Evolutionary conservation across 2,888 invertebrate genomes (phyloP), one percentile per base, ranked within the genome.

Genomic region (Pammene fasciana): DNA sequence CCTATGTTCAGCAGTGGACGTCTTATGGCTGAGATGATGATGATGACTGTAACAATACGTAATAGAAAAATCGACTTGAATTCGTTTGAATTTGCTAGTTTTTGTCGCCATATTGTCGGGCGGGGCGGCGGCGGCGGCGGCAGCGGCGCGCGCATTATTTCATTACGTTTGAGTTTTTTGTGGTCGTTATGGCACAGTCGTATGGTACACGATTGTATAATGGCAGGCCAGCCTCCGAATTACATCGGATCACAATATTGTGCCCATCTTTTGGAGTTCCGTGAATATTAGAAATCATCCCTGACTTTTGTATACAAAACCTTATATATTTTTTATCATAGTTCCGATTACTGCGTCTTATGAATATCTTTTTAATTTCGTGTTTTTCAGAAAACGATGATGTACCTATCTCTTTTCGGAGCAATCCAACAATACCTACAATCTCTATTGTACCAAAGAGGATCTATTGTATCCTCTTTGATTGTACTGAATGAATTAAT

Each of bases 241-340:
- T 67, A 67, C 67, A 61, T 34, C n/a, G 60, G 45, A 52, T 61
- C 59, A 52, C 50, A 52, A 52, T 52, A 52, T 62, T 61, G 50
- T 52, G 41, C 50, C 38, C 52, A 41, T 41, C 26, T n/a, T 62
- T 48, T 52, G n/a, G 62, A 10, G 41, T 62, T 62, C 50, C 41
- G 41, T 52, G 14, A n/a, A 0, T 48, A 16, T 48, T 14, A 10
- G 48, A 18, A 11, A 9, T 46, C 7, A 8, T 46, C 14, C 46
- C 38, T 38, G 14, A 14, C 5, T 50, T 18, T 50, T 26, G 50
- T 10, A 11, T 5, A 26, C 9, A 1, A 38, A 38, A 38, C 38
- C 38, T 9, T 6, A 38, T 38, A 38, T 7, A 9, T 9, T 38
- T 38, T 9, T 36, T 36, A 36, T 36, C 7, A 36, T 36, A 7